These are phyloP conservation scores for Zoanthus solanderi DNA, from an alignment of 92 coral and sea anemone species.

Conservation along the genomic window DNA sequence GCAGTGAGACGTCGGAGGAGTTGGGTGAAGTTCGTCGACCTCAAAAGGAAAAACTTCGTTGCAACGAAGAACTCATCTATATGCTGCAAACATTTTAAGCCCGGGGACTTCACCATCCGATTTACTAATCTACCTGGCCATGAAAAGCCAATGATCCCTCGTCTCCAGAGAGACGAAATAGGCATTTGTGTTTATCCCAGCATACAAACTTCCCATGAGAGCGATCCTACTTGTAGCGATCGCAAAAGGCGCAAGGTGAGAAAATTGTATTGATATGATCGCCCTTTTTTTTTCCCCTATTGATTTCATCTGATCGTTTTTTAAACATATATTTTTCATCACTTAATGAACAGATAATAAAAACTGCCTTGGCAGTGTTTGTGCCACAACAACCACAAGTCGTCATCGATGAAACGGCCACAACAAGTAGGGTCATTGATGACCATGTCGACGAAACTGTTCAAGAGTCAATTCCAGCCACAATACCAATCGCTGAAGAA, in stretches of 20 bases:
- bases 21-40: not conserved
- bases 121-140: conserved; percentile 11
- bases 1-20: not conserved
- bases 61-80: not conserved
- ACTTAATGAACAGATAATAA: not conserved
- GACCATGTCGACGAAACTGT: not conserved
- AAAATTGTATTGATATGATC: conserved; percentile 1
- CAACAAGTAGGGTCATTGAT: not conserved
- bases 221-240: conserved; percentile 2
- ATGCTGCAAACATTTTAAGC: not conserved
- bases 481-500: not conserved
- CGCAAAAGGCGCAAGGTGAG: conserved; percentile 37
- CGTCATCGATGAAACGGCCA: not conserved
- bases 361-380: not conserved
- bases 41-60: not conserved
- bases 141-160: conserved; percentile 19
- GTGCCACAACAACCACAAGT: not conserved
- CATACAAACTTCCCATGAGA: not conserved
- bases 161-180: conserved; percentile 28
- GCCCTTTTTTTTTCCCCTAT: not conserved
- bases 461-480: not conserved
- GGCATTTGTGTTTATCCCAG: conserved; percentile 20
- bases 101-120: not conserved
- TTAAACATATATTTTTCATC: not conserved
- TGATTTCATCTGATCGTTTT: not conserved